These are phyloP conservation scores for Phrynocephalus guinanensis DNA, from an alignment of 2,797 vertebrate species.

Conservation along the genomic window DNA sequence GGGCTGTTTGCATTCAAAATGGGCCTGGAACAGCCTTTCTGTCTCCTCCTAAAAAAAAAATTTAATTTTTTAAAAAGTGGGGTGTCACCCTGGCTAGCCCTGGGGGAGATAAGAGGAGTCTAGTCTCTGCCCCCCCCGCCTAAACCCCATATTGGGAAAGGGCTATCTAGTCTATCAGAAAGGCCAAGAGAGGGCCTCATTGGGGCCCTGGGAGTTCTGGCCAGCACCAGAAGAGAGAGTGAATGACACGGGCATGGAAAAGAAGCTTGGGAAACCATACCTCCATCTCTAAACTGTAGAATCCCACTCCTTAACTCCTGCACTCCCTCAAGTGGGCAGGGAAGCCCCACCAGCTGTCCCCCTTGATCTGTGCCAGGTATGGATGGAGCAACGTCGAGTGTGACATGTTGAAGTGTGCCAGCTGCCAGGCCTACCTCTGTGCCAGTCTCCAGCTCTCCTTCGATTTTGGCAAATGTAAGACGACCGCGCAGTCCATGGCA, in stretches of 20 bases:
- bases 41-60: too few species aligned
- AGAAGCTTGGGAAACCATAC: neutral
- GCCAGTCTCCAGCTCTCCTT: slow-evolving; percentile 86
- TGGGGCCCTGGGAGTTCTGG: neutral
- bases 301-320: slow-evolving; percentile 59
- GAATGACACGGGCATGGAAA: neutral
- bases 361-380: slow-evolving; percentile 89
- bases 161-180: too few species aligned
- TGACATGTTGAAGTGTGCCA: slow-evolving; percentile 92
- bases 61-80: too few species aligned
- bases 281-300: neutral
- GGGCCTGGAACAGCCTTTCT: too few species aligned
- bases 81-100: too few species aligned
- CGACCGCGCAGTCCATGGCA: slow-evolving; percentile 12
- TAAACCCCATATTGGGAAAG: too few species aligned
- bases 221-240: neutral
- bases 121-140: too few species aligned
- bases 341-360: slow-evolving; percentile 87
- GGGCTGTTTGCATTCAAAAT: too few species aligned
- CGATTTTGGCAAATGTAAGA: slow-evolving; percentile 89
- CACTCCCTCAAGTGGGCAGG: slow-evolving; percentile 94
- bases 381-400: slow-evolving; percentile 91
- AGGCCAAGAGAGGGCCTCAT: neutral
- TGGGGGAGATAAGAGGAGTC: too few species aligned
- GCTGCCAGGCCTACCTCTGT: slow-evolving; percentile 94